These are phyloP conservation scores for Drosophila grimshawi DNA, from an alignment of 1,140 invertebrate genomes.

Conservation along the genomic window DNA sequence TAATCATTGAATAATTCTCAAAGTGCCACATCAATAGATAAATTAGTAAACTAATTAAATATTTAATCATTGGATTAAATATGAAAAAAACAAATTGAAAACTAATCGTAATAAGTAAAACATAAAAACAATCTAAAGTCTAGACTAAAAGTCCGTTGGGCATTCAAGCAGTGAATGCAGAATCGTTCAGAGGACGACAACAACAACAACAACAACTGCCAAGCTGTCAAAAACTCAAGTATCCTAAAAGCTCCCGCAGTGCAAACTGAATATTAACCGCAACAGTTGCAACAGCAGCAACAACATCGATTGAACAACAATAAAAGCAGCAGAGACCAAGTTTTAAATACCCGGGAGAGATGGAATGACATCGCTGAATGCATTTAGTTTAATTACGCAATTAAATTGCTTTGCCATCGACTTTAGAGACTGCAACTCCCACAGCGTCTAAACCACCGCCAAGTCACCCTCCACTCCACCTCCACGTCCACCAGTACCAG, in stretches of 20 bases:
- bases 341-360: constrained; percentile 29
- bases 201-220: constrained; percentile 20
- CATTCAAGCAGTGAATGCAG: constrained; percentile 4
- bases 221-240: constrained; percentile 22
- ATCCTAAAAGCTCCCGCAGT: constrained; percentile 5
- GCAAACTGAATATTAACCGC: constrained; percentile 7
- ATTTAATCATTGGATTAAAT: background rate
- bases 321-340: background rate
- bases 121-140: background rate
- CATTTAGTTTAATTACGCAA: constrained; percentile 52
- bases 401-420: constrained; percentile 38
- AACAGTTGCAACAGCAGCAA: background rate
- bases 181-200: constrained; percentile 8
- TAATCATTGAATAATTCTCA: constrained; percentile 12
- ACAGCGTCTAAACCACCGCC: constrained; percentile 1
- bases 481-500: background rate
- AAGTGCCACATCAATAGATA: constrained; percentile 29
- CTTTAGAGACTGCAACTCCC: constrained; percentile 21
- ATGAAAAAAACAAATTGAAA: background rate
- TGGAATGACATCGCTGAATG: constrained; percentile 21
- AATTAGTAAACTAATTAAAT: constrained; percentile 3
- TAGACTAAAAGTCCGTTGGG: constrained; percentile 12
- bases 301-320: background rate
- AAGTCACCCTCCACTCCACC: background rate
- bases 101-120: constrained; percentile 16